These are phyloP conservation scores for Nasonia giraulti DNA, from an alignment of 1,140 invertebrate genomes.

Conservation along the genomic window DNA sequence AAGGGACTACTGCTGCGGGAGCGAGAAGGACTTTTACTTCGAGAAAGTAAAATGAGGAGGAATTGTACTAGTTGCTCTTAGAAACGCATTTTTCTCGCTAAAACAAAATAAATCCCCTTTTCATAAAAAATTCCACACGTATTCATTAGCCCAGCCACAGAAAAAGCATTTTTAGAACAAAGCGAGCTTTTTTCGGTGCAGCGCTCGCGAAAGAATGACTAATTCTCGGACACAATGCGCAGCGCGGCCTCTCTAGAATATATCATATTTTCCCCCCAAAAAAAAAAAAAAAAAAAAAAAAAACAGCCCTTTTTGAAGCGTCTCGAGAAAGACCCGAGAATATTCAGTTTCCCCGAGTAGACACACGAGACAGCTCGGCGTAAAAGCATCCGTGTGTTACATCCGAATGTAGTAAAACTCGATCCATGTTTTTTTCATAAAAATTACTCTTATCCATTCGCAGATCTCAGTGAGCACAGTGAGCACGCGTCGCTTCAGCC, in stretches of 20 bases:
- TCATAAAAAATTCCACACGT: too few relatives aligned
- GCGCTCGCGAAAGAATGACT: not conserved
- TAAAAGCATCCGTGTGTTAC: not conserved
- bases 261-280: not conserved
- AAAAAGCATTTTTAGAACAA: not conserved
- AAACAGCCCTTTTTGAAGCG: not conserved
- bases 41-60: conserved; percentile 42
- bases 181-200: not conserved
- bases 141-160: not conserved
- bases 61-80: not conserved
- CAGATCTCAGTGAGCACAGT: conserved; percentile 74
- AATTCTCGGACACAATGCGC: not conserved
- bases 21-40: not conserved
- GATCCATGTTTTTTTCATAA: too few relatives aligned
- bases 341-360: not conserved
- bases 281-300: not conserved
- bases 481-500: conserved; percentile 72
- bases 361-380: not conserved
- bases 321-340: not conserved
- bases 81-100: not conserved
- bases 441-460: too few relatives aligned
- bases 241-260: not conserved
- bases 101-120: too few relatives aligned
- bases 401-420: not conserved
- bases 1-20: not conserved